Percentiles rank a stretch among this genome's conserved stretches.
Conservation (phyloP, 2,113 vertebrate genomes). For the Synchiropus splendidus region DNA sequence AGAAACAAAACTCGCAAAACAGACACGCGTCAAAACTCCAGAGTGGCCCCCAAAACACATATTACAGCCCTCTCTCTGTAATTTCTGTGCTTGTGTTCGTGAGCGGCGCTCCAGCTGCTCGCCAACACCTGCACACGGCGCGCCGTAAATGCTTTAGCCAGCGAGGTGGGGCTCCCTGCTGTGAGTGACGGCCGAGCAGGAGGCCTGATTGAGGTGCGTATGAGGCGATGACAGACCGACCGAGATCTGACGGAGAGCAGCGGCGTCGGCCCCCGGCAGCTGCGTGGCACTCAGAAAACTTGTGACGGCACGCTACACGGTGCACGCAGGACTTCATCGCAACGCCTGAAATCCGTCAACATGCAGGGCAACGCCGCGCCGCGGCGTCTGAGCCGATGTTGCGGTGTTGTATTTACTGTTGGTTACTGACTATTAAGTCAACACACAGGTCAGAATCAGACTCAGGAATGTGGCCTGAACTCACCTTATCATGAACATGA, state of each 20-base stretch:
- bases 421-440: too few relatives aligned
- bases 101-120: slow-evolving; percentile 22
- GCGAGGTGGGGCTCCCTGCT: slow-evolving; percentile 29
- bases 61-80: neutral
- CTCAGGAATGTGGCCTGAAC: too few relatives aligned
- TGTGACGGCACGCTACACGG: slow-evolving; percentile 60
- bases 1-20: neutral
- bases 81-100: slow-evolving; percentile 11
- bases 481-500: too few relatives aligned
- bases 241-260: slow-evolving; percentile 53
- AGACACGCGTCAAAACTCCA: too few relatives aligned
- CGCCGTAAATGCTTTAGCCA: slow-evolving; percentile 32
- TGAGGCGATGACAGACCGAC: slow-evolving; percentile 56
- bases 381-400: slow-evolving; percentile 1
- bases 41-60: too few relatives aligned
- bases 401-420: neutral
- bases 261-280: slow-evolving; percentile 43
- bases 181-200: slow-evolving; percentile 55
- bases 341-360: slow-evolving; percentile 16
- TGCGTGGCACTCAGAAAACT: slow-evolving; percentile 44
- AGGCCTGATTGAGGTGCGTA: slow-evolving; percentile 65
- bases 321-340: slow-evolving; percentile 27
- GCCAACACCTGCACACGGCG: slow-evolving; percentile 50
- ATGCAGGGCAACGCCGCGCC: neutral
- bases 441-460: too few relatives aligned